Evolutionary conservation across 2,888 invertebrate species (phyloP), one percentile per base, ranked within the genome.

Genomic region (Cryptophagus acutangulus): DNA sequence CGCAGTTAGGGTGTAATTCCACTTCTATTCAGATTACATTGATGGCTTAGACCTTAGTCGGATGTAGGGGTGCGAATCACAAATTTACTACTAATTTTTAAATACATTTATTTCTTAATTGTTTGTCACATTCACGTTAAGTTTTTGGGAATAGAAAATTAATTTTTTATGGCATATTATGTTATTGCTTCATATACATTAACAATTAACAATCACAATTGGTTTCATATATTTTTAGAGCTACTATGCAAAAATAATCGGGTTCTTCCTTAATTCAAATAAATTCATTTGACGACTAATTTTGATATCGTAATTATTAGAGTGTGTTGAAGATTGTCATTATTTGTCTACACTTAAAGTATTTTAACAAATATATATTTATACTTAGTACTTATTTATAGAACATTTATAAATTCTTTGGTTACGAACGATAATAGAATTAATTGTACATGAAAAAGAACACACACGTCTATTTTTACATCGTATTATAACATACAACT

Each of bases 1-100:
- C 45, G 38, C 34, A 29, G 43, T 49, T 49, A 45, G 38, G 41
- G 36, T 29, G 20, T 38, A 38, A 45, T 45, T 45, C 35, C 17
- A 39, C 43, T 34, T 40, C 9, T 35, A 20, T 17, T 24, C 12
- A 36, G 17, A 39, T 41, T 36, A 12, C 15, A 12, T 26, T n/a
- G n/a, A n/a, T 26, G 26, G 26, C 26, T 26, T 26, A 13, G 12
- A 26, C 12, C 10, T 26, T 26, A 26, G 12, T 26, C 26, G 26
- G 26, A 26, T 26, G n/a, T 26, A 26, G 9, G 9, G 26, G n/a
- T n/a, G n/a, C n/a, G 4, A 26, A 3, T 26, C 26, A 26, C 3
- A 13, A 26, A 26, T 4, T 26, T 12, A 26, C 26, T n/a, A n/a
- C 26, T 9, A 20, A 26, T 26, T 26, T 26, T 26, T 31, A 31